Conservation (phyloP, 2,888 invertebrate species). For the Agonopterix subpropinquella region DNA sequence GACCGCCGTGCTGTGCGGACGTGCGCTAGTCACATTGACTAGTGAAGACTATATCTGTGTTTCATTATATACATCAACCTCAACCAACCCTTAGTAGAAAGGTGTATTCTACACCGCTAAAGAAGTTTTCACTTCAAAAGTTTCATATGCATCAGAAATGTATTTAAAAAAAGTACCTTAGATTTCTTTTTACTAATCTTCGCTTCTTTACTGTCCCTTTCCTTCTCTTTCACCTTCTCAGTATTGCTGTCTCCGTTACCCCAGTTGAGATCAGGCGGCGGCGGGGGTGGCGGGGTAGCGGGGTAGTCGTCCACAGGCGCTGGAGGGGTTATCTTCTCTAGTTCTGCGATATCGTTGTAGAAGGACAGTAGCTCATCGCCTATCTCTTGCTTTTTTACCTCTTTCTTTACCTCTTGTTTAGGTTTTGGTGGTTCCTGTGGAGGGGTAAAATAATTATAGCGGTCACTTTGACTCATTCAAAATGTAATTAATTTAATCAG, state of each 20-base stretch:
- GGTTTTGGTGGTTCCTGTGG: conserved; percentile 12
- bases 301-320: conserved; percentile 16
- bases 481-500: too few species aligned
- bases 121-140: too few species aligned
- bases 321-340: conserved; percentile 44
- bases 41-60: too few species aligned
- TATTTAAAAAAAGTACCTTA: too few species aligned
- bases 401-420: conserved; percentile 29
- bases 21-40: too few species aligned
- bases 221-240: conserved; percentile 13
- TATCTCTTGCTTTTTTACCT: conserved; percentile 31
- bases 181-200: conserved; percentile 28
- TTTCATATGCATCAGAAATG: too few species aligned
- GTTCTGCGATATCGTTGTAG: conserved; percentile 71
- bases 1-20: too few species aligned
- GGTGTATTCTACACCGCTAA: too few species aligned
- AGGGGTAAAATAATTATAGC: background rate
- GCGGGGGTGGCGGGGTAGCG: conserved; percentile 13
- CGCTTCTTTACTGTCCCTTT: conserved; percentile 19
- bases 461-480: too few species aligned
- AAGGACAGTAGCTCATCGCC: conserved; percentile 70
- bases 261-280: conserved; percentile 12
- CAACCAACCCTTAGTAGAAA: too few species aligned
- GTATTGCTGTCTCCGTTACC: conserved; percentile 12
- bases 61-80: too few species aligned